Conservation (phyloP, 2,797 vertebrate genomes). For the Chloroceryle inda region DNA sequence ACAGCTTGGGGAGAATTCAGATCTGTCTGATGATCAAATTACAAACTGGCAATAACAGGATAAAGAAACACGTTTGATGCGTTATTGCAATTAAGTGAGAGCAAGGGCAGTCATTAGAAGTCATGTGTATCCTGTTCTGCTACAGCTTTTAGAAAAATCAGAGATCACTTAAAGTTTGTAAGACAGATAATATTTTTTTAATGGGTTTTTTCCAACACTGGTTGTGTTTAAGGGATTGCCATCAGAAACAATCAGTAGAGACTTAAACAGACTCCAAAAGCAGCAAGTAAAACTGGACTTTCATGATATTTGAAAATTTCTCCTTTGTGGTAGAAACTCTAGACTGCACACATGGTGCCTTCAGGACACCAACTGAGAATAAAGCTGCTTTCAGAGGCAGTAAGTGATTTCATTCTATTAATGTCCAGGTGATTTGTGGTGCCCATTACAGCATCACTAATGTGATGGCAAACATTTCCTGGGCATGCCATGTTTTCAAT, state of each 20-base stretch:
- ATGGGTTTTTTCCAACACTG: constrained; percentile 16
- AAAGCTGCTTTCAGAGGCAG: constrained; percentile 79
- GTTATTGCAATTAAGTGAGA: constrained; percentile 68
- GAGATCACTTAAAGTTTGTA: constrained; percentile 39
- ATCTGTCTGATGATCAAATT: constrained; percentile 77
- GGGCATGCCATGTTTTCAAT: constrained; percentile 69
- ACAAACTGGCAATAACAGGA: constrained; percentile 72
- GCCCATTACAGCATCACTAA: constrained; percentile 81
- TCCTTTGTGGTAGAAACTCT: constrained; percentile 57
- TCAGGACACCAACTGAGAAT: constrained; percentile 78
- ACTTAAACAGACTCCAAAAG: constrained; percentile 21
- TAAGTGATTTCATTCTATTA: constrained; percentile 80
- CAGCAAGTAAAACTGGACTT: constrained; percentile 37
- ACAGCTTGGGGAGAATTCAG: constrained; percentile 76
- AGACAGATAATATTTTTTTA: constrained; percentile 20
- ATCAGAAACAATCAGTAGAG: constrained; percentile 44
- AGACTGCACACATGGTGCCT: constrained; percentile 66
- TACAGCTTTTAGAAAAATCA: constrained; percentile 63
- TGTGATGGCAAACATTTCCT: constrained; percentile 78
- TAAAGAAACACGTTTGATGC: constrained; percentile 71
- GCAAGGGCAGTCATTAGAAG: constrained; percentile 71
- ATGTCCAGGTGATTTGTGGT: constrained; percentile 81
- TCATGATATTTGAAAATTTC: constrained; percentile 64
- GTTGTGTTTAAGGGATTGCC: constrained; percentile 33
- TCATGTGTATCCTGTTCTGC: constrained; percentile 59